Base-by-base conservation (phyloP, 1,140 invertebrate genomes). In the Microplitis demolitor region DNA sequence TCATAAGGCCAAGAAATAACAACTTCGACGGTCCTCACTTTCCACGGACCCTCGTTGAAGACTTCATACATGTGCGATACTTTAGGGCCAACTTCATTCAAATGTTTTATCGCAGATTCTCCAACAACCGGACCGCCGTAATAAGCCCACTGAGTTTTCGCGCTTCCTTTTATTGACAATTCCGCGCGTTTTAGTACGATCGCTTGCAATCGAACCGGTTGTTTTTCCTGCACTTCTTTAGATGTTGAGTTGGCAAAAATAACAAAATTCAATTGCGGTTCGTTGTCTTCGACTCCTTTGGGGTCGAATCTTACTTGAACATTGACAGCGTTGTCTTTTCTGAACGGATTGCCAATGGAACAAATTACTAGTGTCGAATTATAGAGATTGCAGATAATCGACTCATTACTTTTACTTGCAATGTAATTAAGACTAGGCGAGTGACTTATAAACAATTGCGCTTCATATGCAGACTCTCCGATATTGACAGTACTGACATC, bases 391-490 rank as follows among this genome's bases (percentile, higher is more conserved):
- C 93, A 95, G 24, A 91, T 91, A 8, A 92, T 79, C 1, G 85
- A 87, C 67, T 86, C 84, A 66, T 86, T 85, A 75, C 85, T 88
- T 74, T 90, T 90, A 33, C 86, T 90, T 24, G 91, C 92, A 78
- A 96, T 94, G 79, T 96, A 97, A 79, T 91, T 92, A 5, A 98
- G 87, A 66, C 89, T 92, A 50, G 90, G 84, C 24, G 96, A 94
- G 84, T 97, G 94, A 31, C 87, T 85, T 2, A 98, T 89, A 81
- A 93, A 95, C 1, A 98, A 81, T 77, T 93, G 92, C 0, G 96
- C 91, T 83, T 98, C 95, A 81, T 98, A 98, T 0, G 97, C 97
- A 0, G 96, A 94, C 83, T 99, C 97, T 3, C 91, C 92, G 24
- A 88, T 79, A 83, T 98, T 99, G 34, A 87, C 88, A 3, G 96